Base-by-base conservation (phyloP, 2,888 invertebrate genomes). In the Drosophila dives region DNA sequence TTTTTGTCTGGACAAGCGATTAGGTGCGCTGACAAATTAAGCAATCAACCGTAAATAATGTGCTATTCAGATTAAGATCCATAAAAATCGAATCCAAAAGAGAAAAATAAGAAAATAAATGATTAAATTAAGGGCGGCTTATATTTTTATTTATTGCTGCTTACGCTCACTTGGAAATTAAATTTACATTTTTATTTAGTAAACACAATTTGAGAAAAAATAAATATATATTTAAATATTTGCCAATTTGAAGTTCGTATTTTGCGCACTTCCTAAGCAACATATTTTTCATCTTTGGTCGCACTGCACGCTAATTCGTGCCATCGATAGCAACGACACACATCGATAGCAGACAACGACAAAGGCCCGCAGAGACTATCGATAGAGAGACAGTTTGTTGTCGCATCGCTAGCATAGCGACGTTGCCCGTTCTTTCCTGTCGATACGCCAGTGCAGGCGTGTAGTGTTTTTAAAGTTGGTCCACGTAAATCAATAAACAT, bases 381-480 rank as follows among this genome's bases (percentile, higher is more conserved):
- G 76, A 55, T 62, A 59, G 12, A n/a, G 11, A 0, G 1, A 26
- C 20, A 59, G 63, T 26, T 23, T 11, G 50, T 15, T n/a, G 72
- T 73, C 20, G 17, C 75, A 59, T 62, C 79, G 48, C 72, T 68
- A 75, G 42, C 60, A 49, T 58, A 42, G 42, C 77, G 49, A 77
- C 83, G 26, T 67, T 71, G 77, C 75, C 89, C 91, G 80, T 94
- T 94, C 96, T 97, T 97, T 97, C 95, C 94, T 95, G 95, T 94
- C 95, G 95, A 96, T 96, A 96, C 97, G 97, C 97, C 97, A 96
- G 96, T 95, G 95, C 95, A 96, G 96, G 96, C 96, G 96, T 96
- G 96, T 95, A 95, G 95, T 95, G 94, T 95, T 95, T 95, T 94
- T 94, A 82, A 94, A 94, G 94, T 95, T 94, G 94, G 94, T 91